Conservation (phyloP, 2,888 invertebrate species). For the Melieria picta region DNA sequence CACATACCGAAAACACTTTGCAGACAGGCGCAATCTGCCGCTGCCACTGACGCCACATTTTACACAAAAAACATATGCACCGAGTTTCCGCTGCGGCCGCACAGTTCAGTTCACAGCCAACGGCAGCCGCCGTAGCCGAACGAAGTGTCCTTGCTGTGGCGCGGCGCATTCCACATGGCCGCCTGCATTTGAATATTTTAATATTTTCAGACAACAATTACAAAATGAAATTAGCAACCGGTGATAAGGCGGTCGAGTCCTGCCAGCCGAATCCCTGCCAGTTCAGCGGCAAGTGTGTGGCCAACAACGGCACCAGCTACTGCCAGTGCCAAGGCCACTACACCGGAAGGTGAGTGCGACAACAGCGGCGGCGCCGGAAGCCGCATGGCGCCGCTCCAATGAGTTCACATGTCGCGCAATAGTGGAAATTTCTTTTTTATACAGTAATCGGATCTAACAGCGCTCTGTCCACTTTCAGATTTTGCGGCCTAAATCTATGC, state of each 20-base stretch:
- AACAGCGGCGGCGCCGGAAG: neutral
- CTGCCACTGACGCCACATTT: too few species aligned
- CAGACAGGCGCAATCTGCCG: too few species aligned
- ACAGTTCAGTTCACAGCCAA: too few species aligned
- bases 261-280: conserved; percentile 80
- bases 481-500: conserved; percentile 81
- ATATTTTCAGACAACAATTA: conserved; percentile 70
- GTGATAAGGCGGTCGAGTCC: conserved; percentile 73
- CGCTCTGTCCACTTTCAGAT: conserved; percentile 63
- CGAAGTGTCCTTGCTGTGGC: too few species aligned
- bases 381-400: too few species aligned
- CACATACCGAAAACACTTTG: too few species aligned
- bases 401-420: neutral
- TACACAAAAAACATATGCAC: too few species aligned
- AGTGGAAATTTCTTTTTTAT: neutral
- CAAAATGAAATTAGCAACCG: conserved; percentile 72
- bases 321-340: conserved; percentile 79
- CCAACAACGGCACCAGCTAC: conserved; percentile 70
- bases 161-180: too few species aligned
- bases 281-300: conserved; percentile 74
- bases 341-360: conserved; percentile 70
- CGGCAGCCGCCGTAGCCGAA: too few species aligned
- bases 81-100: too few species aligned
- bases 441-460: neutral
- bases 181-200: neutral